Evolutionary conservation across 2,888 invertebrate genomes (phyloP).

Genomic region (Pammene fasciana): DNA sequence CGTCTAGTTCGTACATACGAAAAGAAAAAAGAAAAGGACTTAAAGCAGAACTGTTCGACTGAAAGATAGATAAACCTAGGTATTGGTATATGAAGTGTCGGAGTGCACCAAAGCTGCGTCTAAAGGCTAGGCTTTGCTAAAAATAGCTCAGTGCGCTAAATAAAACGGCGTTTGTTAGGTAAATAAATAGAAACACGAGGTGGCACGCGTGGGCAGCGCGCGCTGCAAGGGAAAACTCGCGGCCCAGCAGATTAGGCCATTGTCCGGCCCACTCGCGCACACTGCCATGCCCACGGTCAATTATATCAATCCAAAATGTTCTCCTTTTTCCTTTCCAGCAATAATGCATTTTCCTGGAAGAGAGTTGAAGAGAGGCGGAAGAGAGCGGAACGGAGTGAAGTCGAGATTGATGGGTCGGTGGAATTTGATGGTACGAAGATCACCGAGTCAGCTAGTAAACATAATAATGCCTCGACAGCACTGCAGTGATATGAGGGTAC

Average conservation of each 20-base stretch:
- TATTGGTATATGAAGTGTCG: background rate
- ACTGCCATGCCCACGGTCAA: background rate
- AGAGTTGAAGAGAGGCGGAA: too few species aligned
- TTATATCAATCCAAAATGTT: background rate
- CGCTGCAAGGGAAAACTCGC: background rate
- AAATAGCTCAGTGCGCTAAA: conserved; percentile 59
- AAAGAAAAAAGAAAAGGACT: too few species aligned
- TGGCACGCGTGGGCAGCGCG: conserved; percentile 49
- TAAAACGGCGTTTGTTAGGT: conserved; percentile 59
- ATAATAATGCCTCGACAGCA: too few species aligned
- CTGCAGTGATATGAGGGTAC: too few species aligned
- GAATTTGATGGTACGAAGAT: too few species aligned
- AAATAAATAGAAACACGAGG: conserved; percentile 63
- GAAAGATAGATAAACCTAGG: background rate
- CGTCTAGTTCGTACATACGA: too few species aligned
- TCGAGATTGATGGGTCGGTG: too few species aligned
- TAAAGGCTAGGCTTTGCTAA: conserved; percentile 64
- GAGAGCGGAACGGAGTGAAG: too few species aligned
- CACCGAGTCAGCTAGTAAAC: too few species aligned
- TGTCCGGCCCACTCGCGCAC: conserved; percentile 6
- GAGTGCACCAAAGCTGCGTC: conserved; percentile 53
- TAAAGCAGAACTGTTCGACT: background rate
- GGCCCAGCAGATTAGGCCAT: conserved; percentile 7
- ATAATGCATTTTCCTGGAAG: too few species aligned
- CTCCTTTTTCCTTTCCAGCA: background rate